Conservation (phyloP, 2,888 invertebrate species). For the Xestia rhomboidea region DNA sequence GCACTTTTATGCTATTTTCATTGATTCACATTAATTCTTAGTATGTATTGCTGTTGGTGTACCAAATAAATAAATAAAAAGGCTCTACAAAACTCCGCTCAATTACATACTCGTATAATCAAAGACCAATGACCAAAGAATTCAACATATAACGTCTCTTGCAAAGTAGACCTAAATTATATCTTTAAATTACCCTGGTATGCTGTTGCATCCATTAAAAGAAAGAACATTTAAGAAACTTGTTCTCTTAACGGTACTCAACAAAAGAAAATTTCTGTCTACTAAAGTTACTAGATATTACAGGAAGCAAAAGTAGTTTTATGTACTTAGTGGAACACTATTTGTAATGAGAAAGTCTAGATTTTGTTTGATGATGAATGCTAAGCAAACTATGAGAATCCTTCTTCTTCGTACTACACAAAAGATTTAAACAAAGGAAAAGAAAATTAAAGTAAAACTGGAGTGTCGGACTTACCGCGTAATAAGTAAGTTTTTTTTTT, state of each 20-base stretch:
- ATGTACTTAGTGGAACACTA: conserved; percentile 27
- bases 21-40: too few relatives aligned
- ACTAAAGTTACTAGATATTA: conserved; percentile 36
- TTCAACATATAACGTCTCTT: neutral
- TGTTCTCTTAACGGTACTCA: conserved; percentile 30
- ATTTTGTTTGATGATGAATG: conserved; percentile 35
- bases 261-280: conserved; percentile 26
- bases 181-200: neutral
- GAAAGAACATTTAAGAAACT: conserved; percentile 39
- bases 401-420: neutral
- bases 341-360: conserved; percentile 32
- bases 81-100: too few relatives aligned
- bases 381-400: conserved; percentile 3
- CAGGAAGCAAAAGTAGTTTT: conserved; percentile 27
- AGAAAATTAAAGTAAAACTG: neutral
- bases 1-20: too few relatives aligned
- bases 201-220: conserved; percentile 4
- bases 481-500: neutral
- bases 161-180: neutral
- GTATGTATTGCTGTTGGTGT: too few relatives aligned
- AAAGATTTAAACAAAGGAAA: conserved; percentile 10
- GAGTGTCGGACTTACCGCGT: neutral
- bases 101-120: neutral
- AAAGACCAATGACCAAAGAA: neutral
- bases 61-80: too few relatives aligned